Conservation (phyloP, 53 echinoderm and acorn worm species). For the Arbacia lixula region DNA sequence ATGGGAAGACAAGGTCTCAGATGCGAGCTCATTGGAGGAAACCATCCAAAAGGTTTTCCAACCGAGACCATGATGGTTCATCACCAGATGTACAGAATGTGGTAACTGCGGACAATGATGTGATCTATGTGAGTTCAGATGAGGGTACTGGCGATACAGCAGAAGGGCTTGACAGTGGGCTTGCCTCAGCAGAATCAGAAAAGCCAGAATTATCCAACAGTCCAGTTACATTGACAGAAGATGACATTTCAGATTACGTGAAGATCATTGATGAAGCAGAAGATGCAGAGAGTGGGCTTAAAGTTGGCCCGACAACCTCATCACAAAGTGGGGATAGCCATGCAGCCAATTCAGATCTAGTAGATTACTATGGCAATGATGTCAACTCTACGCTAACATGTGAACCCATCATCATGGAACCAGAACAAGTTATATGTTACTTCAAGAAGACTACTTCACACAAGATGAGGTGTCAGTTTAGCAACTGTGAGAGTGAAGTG, state of each 20-base stretch:
- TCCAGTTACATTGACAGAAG: conserved; percentile 66
- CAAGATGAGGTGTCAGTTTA: conserved; percentile 61
- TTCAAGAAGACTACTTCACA: conserved; percentile 41
- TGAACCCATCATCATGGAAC: conserved; percentile 71
- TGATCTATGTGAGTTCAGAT: conserved; percentile 19
- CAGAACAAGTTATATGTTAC: conserved; percentile 65
- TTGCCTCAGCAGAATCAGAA: background rate
- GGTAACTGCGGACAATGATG: too few species aligned
- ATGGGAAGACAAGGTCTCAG: conserved; percentile 35
- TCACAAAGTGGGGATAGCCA: background rate
- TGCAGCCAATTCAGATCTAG: conserved; percentile 43
- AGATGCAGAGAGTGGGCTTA: background rate
- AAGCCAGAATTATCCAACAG: conserved; percentile 7
- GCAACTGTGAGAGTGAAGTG: conserved; percentile 59
- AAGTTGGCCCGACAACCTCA: background rate
- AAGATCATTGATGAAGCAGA: conserved; percentile 60
- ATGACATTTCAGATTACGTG: conserved; percentile 72
- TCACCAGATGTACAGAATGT: conserved; percentile 46
- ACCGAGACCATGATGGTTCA: conserved; percentile 4
- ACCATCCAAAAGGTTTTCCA: conserved; percentile 1
- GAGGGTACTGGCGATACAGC: conserved; percentile 39
- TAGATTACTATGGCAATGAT: conserved; percentile 68
- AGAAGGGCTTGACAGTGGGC: conserved; percentile 17
- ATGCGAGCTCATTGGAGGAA: conserved; percentile 18
- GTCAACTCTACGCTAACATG: conserved; percentile 60